Conservation (phyloP, 2,888 invertebrate species). For the Lithosia quadra region DNA sequence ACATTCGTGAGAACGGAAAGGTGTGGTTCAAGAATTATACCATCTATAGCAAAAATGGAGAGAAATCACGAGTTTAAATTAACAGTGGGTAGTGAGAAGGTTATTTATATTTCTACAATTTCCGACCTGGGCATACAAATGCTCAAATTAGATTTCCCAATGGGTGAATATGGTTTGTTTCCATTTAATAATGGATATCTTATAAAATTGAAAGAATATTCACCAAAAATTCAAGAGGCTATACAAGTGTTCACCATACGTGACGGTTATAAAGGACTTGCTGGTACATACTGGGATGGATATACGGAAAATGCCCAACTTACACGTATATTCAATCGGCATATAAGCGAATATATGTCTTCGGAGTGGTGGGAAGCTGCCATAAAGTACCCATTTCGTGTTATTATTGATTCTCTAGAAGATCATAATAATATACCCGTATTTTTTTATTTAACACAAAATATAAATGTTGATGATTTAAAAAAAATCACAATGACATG, state of each 20-base stretch:
- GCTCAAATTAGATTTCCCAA: constrained; percentile 1
- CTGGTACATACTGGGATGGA: neutral
- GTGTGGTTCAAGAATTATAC: neutral
- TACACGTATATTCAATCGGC: neutral
- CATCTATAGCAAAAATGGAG: neutral
- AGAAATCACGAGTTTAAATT: neutral
- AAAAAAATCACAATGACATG: neutral
- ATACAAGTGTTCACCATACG: neutral
- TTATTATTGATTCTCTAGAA: neutral
- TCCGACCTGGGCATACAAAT: neutral
- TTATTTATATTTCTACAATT: neutral
- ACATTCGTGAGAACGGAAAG: neutral
- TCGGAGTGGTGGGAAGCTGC: neutral
- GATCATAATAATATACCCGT: neutral
- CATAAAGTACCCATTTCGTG: neutral
- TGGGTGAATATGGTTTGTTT: neutral
- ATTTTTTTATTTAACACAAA: neutral
- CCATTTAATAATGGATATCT: neutral
- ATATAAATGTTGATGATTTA: neutral
- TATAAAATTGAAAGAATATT: neutral
- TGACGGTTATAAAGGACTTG: neutral
- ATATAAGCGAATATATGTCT: neutral
- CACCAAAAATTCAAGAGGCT: neutral
- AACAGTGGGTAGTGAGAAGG: neutral
- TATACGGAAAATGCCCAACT: neutral